Conservation (phyloP, 2,113 vertebrate species). For the Equus przewalskii region DNA sequence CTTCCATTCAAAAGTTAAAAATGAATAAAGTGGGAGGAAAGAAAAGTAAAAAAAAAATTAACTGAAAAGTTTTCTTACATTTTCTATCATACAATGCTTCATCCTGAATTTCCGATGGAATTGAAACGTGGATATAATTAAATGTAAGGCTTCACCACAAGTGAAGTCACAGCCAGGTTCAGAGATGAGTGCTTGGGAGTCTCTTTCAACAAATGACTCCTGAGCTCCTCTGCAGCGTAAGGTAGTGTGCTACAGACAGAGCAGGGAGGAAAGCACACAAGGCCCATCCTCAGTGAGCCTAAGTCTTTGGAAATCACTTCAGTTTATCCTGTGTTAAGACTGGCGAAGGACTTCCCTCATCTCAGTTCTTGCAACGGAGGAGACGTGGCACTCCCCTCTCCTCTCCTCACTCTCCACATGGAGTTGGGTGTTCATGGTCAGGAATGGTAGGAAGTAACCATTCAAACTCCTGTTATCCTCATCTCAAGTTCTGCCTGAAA, state of each 20-base stretch:
- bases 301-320: not conserved
- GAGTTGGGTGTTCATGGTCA: fast-evolving
- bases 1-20: conserved; percentile 38
- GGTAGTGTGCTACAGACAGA: fast-evolving
- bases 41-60: conserved; percentile 31
- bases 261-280: fast-evolving
- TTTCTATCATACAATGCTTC: not conserved
- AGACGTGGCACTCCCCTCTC: fast-evolving
- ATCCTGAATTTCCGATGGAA: not conserved
- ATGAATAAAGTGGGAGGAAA: not conserved
- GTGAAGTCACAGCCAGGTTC: not conserved
- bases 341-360: not conserved
- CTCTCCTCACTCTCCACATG: not conserved
- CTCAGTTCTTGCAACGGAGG: not conserved
- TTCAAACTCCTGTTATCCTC: not conserved
- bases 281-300: fast-evolving
- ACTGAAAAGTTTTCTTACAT: not conserved
- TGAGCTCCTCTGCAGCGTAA: fast-evolving
- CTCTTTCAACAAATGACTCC: not conserved
- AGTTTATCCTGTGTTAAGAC: not conserved
- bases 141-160: not conserved
- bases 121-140: not conserved
- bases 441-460: not conserved
- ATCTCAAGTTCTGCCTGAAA: not conserved
- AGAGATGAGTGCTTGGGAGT: not conserved